Percentiles rank a stretch among this genome's conserved stretches.
These are phyloP conservation scores for Eupithecia centaureata DNA, from an alignment of 2,888 invertebrate genomes.

Conservation along the genomic window DNA sequence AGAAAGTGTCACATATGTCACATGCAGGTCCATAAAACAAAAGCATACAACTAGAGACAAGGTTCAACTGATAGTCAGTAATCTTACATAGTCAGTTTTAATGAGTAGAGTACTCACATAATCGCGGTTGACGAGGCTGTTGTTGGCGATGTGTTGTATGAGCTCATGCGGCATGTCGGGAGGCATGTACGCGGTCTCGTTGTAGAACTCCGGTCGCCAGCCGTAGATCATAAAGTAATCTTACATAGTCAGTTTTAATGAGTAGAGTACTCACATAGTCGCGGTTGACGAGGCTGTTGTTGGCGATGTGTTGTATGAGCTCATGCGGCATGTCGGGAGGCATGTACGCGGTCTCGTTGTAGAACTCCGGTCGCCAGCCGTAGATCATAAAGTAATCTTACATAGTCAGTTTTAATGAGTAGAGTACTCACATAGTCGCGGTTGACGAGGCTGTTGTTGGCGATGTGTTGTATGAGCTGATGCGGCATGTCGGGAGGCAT, in stretches of 20 bases:
- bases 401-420: too few relatives aligned
- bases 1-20: too few relatives aligned
- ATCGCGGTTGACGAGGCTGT: constrained; percentile 64
- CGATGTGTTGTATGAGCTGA: constrained; percentile 86
- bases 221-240: constrained; percentile 93
- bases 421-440: constrained; percentile 62
- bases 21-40: too few relatives aligned
- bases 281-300: constrained; percentile 62
- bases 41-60: background rate
- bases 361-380: constrained; percentile 94
- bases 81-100: too few relatives aligned
- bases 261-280: constrained; percentile 61
- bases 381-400: too few relatives aligned
- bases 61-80: background rate
- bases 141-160: constrained; percentile 84
- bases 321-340: constrained; percentile 89
- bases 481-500: constrained; percentile 92
- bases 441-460: constrained; percentile 63
- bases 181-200: constrained; percentile 90
- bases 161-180: constrained; percentile 88
- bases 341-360: constrained; percentile 89
- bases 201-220: constrained; percentile 94
- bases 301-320: constrained; percentile 86
- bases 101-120: constrained; percentile 52
- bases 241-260: too few relatives aligned